Evolutionary conservation across 2,888 invertebrate genomes (phyloP).

Genomic region (Cheilosia variabilis): DNA sequence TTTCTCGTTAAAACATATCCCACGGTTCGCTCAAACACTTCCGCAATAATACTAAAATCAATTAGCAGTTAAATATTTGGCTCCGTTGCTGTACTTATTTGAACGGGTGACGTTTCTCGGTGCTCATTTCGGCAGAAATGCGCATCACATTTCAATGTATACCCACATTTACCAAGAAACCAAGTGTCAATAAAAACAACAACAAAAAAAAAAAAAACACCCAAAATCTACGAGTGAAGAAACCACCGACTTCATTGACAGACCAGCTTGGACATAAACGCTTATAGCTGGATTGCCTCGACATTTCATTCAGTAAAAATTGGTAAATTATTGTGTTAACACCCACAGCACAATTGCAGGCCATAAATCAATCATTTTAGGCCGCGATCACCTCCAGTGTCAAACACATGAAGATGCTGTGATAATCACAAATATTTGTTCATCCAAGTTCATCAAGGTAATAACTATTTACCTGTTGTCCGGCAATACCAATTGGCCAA

Average conservation of each 20-base stretch:
- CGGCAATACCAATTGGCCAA: slow-evolving; percentile 41
- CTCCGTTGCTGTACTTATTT: not conserved
- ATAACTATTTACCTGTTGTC: slow-evolving; percentile 6
- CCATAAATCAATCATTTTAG: slow-evolving; percentile 40
- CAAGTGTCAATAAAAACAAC: slow-evolving; percentile 4
- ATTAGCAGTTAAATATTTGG: slow-evolving; percentile 47
- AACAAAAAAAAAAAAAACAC: not conserved
- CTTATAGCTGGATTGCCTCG: slow-evolving; percentile 1
- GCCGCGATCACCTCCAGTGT: slow-evolving; percentile 26
- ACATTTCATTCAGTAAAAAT: slow-evolving; percentile 29
- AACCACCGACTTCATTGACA: slow-evolving; percentile 1
- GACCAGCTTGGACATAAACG: not conserved
- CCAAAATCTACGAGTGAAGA: not conserved
- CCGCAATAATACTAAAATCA: slow-evolving; percentile 23
- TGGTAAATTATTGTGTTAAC: slow-evolving; percentile 21
- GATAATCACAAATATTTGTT: slow-evolving; percentile 47
- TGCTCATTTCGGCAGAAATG: not conserved
- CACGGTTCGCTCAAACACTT: not conserved
- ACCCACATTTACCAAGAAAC: slow-evolving; percentile 26
- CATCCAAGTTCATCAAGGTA: slow-evolving; percentile 46
- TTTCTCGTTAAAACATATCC: too few relatives aligned
- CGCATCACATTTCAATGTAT: slow-evolving; percentile 31
- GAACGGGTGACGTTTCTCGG: not conserved
- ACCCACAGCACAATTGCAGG: slow-evolving; percentile 19
- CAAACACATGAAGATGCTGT: slow-evolving; percentile 22